A percentile compares a stretch with the other conserved stretches of the same genome.
These are phyloP conservation scores for Diadema setosum DNA, from an alignment of 35 echinoderm and acorn worm species.

Conservation along the genomic window DNA sequence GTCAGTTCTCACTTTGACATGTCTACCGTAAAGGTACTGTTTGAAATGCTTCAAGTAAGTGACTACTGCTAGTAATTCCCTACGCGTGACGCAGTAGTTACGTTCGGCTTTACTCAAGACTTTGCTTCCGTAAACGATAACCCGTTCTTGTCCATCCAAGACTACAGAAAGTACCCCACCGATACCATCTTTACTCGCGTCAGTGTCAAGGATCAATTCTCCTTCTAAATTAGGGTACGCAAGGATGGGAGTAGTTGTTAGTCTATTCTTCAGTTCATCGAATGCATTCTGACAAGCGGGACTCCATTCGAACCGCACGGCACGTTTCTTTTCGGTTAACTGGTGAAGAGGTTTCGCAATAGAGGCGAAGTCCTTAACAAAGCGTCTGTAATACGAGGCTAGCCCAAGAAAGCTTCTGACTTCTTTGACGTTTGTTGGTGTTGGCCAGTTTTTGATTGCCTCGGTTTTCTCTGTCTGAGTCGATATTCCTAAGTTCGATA, in stretches of 20 bases:
- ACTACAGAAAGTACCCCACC: constrained; percentile 30
- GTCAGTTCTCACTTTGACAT: constrained; percentile 14
- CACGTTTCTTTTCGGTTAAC: not conserved
- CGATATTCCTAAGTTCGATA: not conserved
- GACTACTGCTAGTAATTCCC: constrained; percentile 53
- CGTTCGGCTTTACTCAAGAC: constrained; percentile 9
- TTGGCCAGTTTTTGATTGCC: constrained; percentile 31
- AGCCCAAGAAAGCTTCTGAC: constrained; percentile 33
- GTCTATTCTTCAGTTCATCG: not conserved
- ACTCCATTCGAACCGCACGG: constrained; percentile 15
- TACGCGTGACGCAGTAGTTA: constrained; percentile 19
- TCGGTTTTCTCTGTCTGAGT: not conserved
- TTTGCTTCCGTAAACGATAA: constrained; percentile 21
- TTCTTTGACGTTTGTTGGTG: constrained; percentile 1
- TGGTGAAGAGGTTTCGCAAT: constrained; percentile 27
- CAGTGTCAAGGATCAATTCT: constrained; percentile 51
- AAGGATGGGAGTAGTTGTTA: constrained; percentile 11
- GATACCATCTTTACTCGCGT: constrained; percentile 33
- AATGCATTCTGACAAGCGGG: constrained; percentile 13
- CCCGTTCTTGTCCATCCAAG: constrained; percentile 39
- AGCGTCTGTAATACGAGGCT: constrained; percentile 34
- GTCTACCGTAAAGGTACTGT: constrained; percentile 25
- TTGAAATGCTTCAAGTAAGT: not conserved
- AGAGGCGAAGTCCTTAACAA: constrained; percentile 32
- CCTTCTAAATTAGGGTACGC: constrained; percentile 21